These are phyloP conservation scores for Nyctereutes procyonoides DNA, from an alignment of 2,113 vertebrate species.

Conservation along the genomic window DNA sequence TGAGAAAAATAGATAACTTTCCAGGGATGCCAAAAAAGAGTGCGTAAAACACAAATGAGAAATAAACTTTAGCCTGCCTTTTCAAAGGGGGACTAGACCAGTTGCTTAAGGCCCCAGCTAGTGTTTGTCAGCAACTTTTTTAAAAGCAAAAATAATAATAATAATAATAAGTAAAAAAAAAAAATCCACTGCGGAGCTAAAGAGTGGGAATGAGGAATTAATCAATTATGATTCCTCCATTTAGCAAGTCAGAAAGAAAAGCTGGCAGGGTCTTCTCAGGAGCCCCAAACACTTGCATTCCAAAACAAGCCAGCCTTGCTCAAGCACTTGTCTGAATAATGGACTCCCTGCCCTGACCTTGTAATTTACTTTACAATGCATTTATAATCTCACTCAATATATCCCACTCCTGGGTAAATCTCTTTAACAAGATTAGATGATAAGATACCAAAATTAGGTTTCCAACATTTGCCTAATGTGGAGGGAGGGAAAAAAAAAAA, in stretches of 20 bases:
- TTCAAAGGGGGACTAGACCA: background rate
- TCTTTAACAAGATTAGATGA: constrained; percentile 89
- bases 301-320: constrained; percentile 83
- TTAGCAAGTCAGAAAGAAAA: constrained; percentile 74
- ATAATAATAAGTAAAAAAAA: no score
- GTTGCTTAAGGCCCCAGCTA: constrained; percentile 31
- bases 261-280: constrained; percentile 62
- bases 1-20: constrained; percentile 75
- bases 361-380: constrained; percentile 86
- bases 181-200: constrained; percentile 29
- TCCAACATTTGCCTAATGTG: constrained; percentile 84
- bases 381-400: constrained; percentile 91
- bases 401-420: constrained; percentile 85
- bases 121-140: constrained; percentile 58
- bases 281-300: constrained; percentile 68
- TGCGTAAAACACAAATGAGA: constrained; percentile 39
- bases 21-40: constrained; percentile 43
- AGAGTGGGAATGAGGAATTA: constrained; percentile 60
- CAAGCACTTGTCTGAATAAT: constrained; percentile 86
- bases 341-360: constrained; percentile 85
- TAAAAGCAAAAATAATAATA: constrained; percentile 61
- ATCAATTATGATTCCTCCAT: constrained; percentile 72
- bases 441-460: constrained; percentile 85
- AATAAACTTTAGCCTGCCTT: constrained; percentile 36
- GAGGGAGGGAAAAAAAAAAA: background rate